phyloP scores from a whole-genome alignment of 2,797 vertebrate species.

The Hephaestus fuliginosus region DNA sequence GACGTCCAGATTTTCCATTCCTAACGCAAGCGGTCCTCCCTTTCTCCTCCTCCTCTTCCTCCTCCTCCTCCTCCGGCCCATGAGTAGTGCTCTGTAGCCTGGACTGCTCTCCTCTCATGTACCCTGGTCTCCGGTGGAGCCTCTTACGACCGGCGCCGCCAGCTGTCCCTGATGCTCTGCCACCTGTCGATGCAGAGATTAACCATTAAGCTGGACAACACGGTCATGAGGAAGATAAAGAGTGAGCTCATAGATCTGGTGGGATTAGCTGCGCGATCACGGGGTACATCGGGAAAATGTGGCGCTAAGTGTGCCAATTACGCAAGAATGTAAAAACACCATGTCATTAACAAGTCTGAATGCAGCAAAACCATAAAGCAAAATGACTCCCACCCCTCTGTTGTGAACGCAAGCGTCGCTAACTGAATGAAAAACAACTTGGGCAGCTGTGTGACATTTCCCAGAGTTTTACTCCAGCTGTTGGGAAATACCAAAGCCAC shows the following conservation, averaged over 20 bases:
- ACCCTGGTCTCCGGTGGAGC: slow-evolving; percentile 86
- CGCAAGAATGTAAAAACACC: neutral
- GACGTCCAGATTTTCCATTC: slow-evolving; percentile 62
- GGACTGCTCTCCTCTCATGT: slow-evolving; percentile 85
- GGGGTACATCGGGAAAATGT: slow-evolving; percentile 15
- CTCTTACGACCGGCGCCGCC: slow-evolving; percentile 76
- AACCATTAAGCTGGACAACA: slow-evolving; percentile 74
- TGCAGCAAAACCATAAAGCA: neutral
- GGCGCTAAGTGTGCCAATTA: slow-evolving; percentile 22
- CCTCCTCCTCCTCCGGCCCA: slow-evolving; percentile 57
- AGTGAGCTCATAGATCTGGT: slow-evolving; percentile 53
- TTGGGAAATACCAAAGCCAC: slow-evolving; percentile 77
- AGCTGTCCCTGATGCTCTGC: slow-evolving; percentile 70
- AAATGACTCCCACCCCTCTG: neutral
- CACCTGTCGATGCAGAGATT: slow-evolving; percentile 84
- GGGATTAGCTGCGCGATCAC: slow-evolving; percentile 39
- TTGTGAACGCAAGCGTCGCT: slow-evolving; percentile 21
- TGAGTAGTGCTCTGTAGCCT: slow-evolving; percentile 54
- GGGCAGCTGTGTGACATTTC: slow-evolving; percentile 72
- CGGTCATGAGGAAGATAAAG: slow-evolving; percentile 58
- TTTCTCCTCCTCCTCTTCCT: slow-evolving; percentile 64
- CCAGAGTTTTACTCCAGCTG: slow-evolving; percentile 79
- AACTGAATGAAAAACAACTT: slow-evolving; percentile 50
- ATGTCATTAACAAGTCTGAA: neutral
- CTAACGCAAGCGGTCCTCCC: slow-evolving; percentile 44